phyloP scores from a whole-genome alignment of 2,888 invertebrate genomes.

The Temnothorax unifasciatus region DNA sequence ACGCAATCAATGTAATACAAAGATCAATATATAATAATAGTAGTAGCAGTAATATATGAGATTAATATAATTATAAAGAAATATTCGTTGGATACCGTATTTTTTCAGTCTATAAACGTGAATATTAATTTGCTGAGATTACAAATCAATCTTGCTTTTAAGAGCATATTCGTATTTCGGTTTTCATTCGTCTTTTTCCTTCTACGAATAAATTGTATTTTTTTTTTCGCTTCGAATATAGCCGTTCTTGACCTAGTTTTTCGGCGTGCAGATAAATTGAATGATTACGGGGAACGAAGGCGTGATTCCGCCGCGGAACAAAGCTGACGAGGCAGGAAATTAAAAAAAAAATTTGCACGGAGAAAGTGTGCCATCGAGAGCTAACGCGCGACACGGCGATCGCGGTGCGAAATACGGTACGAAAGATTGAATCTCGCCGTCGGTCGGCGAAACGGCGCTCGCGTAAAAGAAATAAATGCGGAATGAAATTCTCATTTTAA shows the following conservation, averaged over 20 bases:
- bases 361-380: conserved; percentile 41
- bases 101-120: background rate
- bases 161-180: background rate
- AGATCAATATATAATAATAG: background rate
- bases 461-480: conserved; percentile 51
- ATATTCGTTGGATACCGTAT: background rate
- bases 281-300: conserved; percentile 35
- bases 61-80: background rate
- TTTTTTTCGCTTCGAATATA: background rate
- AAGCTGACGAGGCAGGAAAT: conserved; percentile 55
- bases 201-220: background rate
- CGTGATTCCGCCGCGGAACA: conserved; percentile 36
- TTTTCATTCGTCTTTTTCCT: conserved; percentile 6
- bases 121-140: background rate
- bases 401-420: conserved; percentile 9
- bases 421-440: conserved; percentile 68
- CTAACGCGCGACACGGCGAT: background rate
- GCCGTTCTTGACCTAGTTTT: conserved; percentile 46
- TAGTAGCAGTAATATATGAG: background rate
- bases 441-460: conserved; percentile 30
- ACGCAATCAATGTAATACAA: background rate
- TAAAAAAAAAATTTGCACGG: conserved; percentile 43
- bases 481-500: conserved; percentile 65
- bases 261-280: conserved; percentile 50
- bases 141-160: background rate